Base-by-base conservation (phyloP, 2,113 vertebrate species). In the Petromus typicus region DNA sequence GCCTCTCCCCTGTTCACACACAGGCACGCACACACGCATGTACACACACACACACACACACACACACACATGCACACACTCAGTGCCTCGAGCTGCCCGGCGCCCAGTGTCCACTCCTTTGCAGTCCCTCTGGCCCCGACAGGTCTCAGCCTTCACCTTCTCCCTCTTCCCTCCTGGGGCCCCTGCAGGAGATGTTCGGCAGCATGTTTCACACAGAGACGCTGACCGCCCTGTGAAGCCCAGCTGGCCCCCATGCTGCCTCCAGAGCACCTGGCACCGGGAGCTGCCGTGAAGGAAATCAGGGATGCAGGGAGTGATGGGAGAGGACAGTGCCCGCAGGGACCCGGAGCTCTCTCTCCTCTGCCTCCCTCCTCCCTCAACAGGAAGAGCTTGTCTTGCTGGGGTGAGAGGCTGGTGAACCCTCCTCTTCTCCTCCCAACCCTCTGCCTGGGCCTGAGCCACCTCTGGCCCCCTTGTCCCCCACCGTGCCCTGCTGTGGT, bases 171-270 rank as follows among this genome's bases (percentile, higher is more conserved):
- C 83, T 63, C 71, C 76, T n/a, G 40, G 92, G 93, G 87, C 69
- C 89, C 94, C 63, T 78, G 2, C 16, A 99, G 99, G 98, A 98
- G 94, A 98, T 99, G 98, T 99, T 99, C 7, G 99, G 99, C 56
- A 99, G 98, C 95, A 99, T 99, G 98, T 99, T 99, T 94, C 98
- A 98, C 37, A 81, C 98, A 37, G 98, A 98, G 95, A 98, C 97
- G 1, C 98, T 99, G 97, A 99, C 98, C 7, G 98, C 98, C 30
- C 97, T 99, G 97, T 99, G 98, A 99, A 90, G 2, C 88, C 71
- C 51, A 0, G 76, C 25, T 17, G 7, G 40, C 25, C 30, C 57
- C 61, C 76, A 13, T 0, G 32, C 61, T 16, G 25, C 76, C 86
- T 94, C 69, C 76, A 64, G 90, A 92, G 67, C 13, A 3, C 40